A percentile compares a stretch with the other conserved stretches of the same genome.
These are phyloP conservation scores for Cerastis leucographa DNA, from an alignment of 2,888 invertebrate genomes.

Conservation along the genomic window DNA sequence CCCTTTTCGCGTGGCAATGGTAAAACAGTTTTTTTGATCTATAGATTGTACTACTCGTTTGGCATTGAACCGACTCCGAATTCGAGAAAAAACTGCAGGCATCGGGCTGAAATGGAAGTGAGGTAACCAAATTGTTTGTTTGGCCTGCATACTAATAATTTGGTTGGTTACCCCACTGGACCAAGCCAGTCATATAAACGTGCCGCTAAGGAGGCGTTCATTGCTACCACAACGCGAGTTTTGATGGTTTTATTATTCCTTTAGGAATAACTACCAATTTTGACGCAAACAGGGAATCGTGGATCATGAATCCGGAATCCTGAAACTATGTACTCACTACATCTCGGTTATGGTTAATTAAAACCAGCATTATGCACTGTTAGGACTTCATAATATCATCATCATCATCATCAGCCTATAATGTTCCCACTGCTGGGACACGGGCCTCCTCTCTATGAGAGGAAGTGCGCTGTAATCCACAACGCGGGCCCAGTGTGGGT, in stretches of 20 bases:
- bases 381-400: neutral
- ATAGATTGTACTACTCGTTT: neutral
- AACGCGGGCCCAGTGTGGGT: no score
- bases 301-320: neutral
- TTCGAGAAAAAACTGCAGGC: neutral
- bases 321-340: no score
- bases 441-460: no score
- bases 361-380: slow-evolving; percentile 5
- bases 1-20: no score
- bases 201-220: neutral
- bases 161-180: neutral
- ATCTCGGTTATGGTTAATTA: neutral
- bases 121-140: neutral
- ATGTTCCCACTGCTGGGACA: no score
- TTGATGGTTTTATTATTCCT: neutral
- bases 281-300: neutral
- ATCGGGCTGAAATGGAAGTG: neutral
- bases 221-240: neutral
- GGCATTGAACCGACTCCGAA: neutral
- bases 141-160: no score
- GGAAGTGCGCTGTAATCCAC: no score
- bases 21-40: neutral
- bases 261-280: neutral
- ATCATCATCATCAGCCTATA: no score
- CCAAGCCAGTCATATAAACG: neutral